Percentiles rank a stretch among this genome's conserved stretches.
These are phyloP conservation scores for Eulemur rufifrons DNA, from an alignment of 2,113 vertebrate genomes.

Conservation along the genomic window DNA sequence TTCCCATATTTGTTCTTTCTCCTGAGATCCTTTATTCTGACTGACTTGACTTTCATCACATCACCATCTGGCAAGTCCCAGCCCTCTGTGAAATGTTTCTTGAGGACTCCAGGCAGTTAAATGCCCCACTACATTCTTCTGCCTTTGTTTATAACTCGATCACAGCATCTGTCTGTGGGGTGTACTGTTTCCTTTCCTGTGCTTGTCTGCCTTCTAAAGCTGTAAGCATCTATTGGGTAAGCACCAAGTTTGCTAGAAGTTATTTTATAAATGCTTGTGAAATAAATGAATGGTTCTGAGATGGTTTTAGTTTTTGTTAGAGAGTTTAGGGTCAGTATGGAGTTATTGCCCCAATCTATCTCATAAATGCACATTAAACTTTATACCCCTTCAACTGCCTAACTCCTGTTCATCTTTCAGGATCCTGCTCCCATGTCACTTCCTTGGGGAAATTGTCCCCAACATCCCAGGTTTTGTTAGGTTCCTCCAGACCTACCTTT, in stretches of 20 bases:
- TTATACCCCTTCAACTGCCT: not conserved
- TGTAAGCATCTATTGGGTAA: not conserved
- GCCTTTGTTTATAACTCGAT: not conserved
- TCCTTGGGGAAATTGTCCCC: not conserved
- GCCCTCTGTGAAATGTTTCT: not conserved
- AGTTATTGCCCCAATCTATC: too few relatives aligned
- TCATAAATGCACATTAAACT: not conserved
- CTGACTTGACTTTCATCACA: not conserved
- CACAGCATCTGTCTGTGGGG: rapidly evolving
- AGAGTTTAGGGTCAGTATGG: not conserved
- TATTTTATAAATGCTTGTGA: not conserved
- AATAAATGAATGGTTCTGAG: not conserved
- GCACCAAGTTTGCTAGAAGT: not conserved
- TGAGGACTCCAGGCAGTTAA: not conserved
- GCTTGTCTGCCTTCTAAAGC: not conserved
- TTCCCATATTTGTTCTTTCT: not conserved
- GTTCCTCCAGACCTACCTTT: not conserved
- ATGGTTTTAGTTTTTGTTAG: not conserved
- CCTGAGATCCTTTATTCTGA: not conserved
- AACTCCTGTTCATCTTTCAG: not conserved
- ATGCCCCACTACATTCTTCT: not conserved
- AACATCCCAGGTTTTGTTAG: too few relatives aligned
- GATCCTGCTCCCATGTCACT: not conserved
- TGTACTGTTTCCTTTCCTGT: too few relatives aligned
- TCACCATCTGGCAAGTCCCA: not conserved